Evolutionary conservation across 2,888 invertebrate genomes (phyloP).

Genomic region (Netelia inedita): DNA sequence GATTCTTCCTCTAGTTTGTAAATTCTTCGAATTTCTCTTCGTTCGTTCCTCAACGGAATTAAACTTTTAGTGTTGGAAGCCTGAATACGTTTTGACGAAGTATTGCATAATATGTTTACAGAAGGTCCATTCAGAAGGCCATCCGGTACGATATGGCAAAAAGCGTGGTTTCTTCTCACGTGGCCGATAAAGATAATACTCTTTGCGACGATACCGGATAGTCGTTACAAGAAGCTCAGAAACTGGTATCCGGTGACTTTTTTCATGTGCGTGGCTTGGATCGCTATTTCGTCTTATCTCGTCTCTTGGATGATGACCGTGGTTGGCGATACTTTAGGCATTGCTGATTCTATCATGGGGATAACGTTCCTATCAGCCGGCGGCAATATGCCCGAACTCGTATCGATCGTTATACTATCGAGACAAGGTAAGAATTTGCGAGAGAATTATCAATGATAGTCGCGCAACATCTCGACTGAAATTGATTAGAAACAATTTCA

Average conservation of each 20-base stretch:
- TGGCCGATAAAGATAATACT: constrained; percentile 91
- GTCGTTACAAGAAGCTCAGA: constrained; percentile 86
- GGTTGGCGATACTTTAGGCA: constrained; percentile 92
- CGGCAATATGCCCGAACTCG: constrained; percentile 94
- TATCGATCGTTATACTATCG: constrained; percentile 94
- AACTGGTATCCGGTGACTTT: constrained; percentile 92
- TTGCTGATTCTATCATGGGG: constrained; percentile 96
- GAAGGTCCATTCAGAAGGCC: constrained; percentile 79
- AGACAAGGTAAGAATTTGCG: constrained; percentile 89
- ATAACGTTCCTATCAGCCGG: constrained; percentile 96
- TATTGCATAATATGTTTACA: constrained; percentile 50
- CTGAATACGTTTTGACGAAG: background rate
- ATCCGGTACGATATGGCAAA: constrained; percentile 77
- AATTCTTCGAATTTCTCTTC: background rate
- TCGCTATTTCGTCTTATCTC: constrained; percentile 93
- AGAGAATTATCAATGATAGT: too few species aligned
- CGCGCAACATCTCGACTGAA: too few species aligned
- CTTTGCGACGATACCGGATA: constrained; percentile 90
- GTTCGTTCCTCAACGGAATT: background rate
- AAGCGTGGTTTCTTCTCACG: constrained; percentile 89
- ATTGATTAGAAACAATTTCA: too few species aligned
- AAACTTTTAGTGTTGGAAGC: background rate
- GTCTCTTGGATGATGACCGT: constrained; percentile 97
- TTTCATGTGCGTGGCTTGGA: constrained; percentile 94
- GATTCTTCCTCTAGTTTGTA: background rate